Base-by-base conservation (phyloP, 2,797 vertebrate genomes). In the Tamandua tetradactyla region DNA sequence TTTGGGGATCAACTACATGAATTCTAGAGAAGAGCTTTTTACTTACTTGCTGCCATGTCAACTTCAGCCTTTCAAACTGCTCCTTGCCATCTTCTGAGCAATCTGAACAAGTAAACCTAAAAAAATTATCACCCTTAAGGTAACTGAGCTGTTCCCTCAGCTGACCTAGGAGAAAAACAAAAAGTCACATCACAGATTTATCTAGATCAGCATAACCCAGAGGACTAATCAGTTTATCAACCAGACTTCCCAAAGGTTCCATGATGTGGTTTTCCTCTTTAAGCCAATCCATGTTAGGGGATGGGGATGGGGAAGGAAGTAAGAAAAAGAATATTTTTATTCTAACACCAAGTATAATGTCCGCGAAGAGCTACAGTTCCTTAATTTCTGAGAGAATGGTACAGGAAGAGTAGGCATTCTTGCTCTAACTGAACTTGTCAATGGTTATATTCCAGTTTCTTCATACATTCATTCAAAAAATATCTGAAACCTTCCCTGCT, bases 111-210 rank as follows among this genome's bases (percentile, higher is more conserved):
- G 97, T 97, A 93, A 99, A 99, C 95, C 99, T 99, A 96, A 99
- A 99, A 97, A 99, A 99, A 98, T 99, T 99, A 97, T 99, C 99
- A n/a, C 99, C 99, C 94, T 99, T 99, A 97, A 99, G 98, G 97
- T 99, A 99, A 98, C 99, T 99, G 91, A 99, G 99, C 97, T 99
- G 99, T 90, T 84, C 99, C 40, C 98, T 98, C 76, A 99, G 98
- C 98, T 99, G 99, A 97, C 98, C 99, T 99, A 98, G 82, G 97
- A 98, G 89, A 89, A 95, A 94, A 97, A 94, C 52, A 97, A 35
- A 96, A 94, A 88, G 52, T 42, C 20, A 32, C 72, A 47, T 95
- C 81, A 95, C 3, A 13, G 25, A 49, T 76, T 49, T 49, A 94
- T 89, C 91, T 47, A 57, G 0, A 87, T 7, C 23, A 88, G 27